phyloP scores from a whole-genome alignment of 35 echinoderm and acorn worm species.

The Stichopus chloronotus region DNA sequence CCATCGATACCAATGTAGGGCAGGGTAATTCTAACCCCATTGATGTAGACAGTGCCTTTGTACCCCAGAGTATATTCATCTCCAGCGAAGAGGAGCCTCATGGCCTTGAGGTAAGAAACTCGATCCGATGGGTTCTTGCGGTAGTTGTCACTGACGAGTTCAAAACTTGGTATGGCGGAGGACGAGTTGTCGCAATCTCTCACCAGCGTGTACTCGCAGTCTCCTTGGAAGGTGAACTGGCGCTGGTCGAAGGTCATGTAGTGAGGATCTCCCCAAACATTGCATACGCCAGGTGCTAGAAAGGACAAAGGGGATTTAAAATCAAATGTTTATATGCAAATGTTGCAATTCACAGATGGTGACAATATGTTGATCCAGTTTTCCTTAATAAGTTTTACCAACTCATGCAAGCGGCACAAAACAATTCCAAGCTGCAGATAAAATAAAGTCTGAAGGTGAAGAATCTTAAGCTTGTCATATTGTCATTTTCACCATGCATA shows the following conservation, averaged over 20 bases:
- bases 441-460: too few species aligned
- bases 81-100: slow-evolving; percentile 18
- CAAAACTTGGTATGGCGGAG: slow-evolving; percentile 18
- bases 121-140: slow-evolving; percentile 60
- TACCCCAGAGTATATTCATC: slow-evolving; percentile 38
- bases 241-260: slow-evolving; percentile 73
- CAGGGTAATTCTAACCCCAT: slow-evolving; percentile 41
- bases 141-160: slow-evolving; percentile 56
- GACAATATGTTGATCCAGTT: not conserved
- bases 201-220: slow-evolving; percentile 75
- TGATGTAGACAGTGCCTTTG: slow-evolving; percentile 48
- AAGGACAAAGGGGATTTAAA: not conserved
- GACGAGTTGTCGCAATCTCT: slow-evolving; percentile 53
- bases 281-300: slow-evolving; percentile 56
- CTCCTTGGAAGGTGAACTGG: slow-evolving; percentile 67
- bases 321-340: not conserved
- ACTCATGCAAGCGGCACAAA: not conserved
- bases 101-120: slow-evolving; percentile 58
- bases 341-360: not conserved
- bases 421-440: too few species aligned
- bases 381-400: not conserved
- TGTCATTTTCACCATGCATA: too few species aligned
- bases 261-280: slow-evolving; percentile 73
- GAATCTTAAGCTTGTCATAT: too few species aligned
- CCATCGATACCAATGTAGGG: slow-evolving; percentile 47